Conservation (phyloP, 1,140 invertebrate species). For the Aphidius ervi region DNA sequence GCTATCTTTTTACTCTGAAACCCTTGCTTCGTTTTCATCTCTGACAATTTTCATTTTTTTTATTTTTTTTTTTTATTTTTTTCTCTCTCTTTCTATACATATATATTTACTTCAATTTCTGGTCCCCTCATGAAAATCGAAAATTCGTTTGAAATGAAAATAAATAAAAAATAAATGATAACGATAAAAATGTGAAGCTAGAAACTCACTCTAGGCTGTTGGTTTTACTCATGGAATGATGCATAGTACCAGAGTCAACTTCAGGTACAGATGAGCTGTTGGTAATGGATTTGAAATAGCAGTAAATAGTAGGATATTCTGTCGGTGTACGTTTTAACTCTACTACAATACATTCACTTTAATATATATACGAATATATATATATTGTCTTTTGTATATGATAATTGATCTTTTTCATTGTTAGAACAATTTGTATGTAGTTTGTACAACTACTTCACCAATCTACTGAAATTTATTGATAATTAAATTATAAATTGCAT, state of each 20-base stretch:
- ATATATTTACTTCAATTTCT: constrained; percentile 8
- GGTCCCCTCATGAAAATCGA: constrained; percentile 10
- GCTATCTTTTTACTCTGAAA: constrained; percentile 1
- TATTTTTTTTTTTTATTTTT: not conserved
- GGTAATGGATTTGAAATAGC: constrained; percentile 38
- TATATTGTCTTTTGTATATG: no score
- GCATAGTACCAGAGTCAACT: constrained; percentile 39
- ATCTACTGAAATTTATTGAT: no score
- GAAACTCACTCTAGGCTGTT: constrained; percentile 18
- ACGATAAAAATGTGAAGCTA: constrained; percentile 16
- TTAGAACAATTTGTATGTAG: no score
- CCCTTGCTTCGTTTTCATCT: constrained; percentile 15
- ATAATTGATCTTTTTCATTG: no score
- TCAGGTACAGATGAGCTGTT: constrained; percentile 34
- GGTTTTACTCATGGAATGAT: constrained; percentile 38
- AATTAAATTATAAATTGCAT: no score
- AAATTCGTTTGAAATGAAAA: constrained; percentile 6
- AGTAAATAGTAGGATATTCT: constrained; percentile 31
- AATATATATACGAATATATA: no score
- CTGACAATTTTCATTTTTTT: constrained; percentile 22
- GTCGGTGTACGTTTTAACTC: not conserved
- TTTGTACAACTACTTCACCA: no score
- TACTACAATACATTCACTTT: no score
- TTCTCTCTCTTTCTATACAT: not conserved
- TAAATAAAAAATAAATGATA: constrained; percentile 12